Percentiles rank a stretch among this genome's conserved stretches.
phyloP scores from a whole-genome alignment of 2,797 vertebrate genomes.

The Gephyroberyx darwinii region DNA sequence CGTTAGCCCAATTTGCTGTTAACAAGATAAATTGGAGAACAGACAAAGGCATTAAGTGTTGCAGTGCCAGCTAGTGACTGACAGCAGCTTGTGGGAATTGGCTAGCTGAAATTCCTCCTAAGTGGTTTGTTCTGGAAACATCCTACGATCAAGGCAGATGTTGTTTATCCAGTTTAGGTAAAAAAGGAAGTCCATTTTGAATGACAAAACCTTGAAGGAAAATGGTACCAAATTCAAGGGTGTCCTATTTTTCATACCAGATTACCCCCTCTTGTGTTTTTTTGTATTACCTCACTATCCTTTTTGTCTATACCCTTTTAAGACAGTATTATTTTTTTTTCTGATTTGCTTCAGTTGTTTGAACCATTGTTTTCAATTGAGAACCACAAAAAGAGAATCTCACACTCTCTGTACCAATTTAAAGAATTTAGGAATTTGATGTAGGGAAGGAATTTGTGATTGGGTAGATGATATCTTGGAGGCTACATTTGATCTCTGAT shows the following conservation, averaged over 20 bases:
- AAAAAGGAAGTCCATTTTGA: conserved; percentile 71
- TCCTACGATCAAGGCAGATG: conserved; percentile 84
- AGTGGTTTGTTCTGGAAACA: conserved; percentile 87
- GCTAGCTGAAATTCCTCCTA: conserved; percentile 83
- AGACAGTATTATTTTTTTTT: background rate
- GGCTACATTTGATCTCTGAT: background rate
- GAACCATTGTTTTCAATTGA: conserved; percentile 4
- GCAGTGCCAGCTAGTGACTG: conserved; percentile 86
- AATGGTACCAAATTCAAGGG: conserved; percentile 52
- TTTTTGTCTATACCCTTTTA: conserved; percentile 40
- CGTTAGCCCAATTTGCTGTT: conserved; percentile 86
- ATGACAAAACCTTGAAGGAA: conserved; percentile 68
- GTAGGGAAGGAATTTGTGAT: background rate
- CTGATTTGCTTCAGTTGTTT: conserved; percentile 36
- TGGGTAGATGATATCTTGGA: background rate
- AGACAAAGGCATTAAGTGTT: conserved; percentile 88
- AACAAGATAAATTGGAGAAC: conserved; percentile 88
- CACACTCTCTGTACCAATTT: background rate
- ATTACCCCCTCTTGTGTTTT: conserved; percentile 40
- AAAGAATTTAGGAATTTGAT: background rate
- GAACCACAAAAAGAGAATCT: conserved; percentile 1
- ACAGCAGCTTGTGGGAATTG: conserved; percentile 88
- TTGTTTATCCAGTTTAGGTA: conserved; percentile 83
- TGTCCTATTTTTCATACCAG: conserved; percentile 44
- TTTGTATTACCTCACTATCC: conserved; percentile 15